Evolutionary conservation across 2,888 invertebrate species (phyloP), one percentile per base, ranked within the genome.

Genomic region (Idaea biselata): DNA sequence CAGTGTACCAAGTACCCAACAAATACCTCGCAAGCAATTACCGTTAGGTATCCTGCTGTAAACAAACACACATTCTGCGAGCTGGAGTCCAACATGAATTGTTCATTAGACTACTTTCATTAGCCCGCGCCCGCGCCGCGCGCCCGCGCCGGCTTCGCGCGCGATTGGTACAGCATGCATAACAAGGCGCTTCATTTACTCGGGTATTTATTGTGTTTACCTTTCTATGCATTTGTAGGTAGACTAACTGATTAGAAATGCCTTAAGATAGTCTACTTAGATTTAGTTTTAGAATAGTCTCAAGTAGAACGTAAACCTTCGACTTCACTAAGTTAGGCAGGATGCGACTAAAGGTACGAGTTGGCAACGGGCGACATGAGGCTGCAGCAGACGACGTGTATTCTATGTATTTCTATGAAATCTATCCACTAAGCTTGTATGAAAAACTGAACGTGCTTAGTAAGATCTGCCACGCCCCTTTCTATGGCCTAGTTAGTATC

Each of bases 21-120:
- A 5, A 11, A 8, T 44, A 44, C 44, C 44, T 14, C 44, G 2
- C 3, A 44, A 1, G 8, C 14, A 44, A 8, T 33, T 11, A 11
- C 44, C 14, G 14, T 14, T 44, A 8, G 5, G 44, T 44, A 44
- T 1, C 14, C 14, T 44, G 14, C 14, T 74, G 73, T 72, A 73
- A 69, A 63, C 55, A 17, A 60, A 67, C 68, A 74, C 71, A 73
- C 70, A 70, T 70, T 73, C 66, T 77, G 78, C 79, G 79, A 73
- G 77, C 76, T 82, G 79, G 77, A 82, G 73, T 74, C 77, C 72
- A 73, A 83, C 84, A 83, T 74, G 83, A 79, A 83, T 83, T 83
- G 83, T 83, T 84, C 84, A 84, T 84, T 84, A 83, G 76, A 79
- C 76, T 73, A 74, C 75, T 73, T 70, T 74, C 77, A 75, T 65